Evolutionary conservation across 92 coral and sea anemone species (phyloP).

Genomic region (Pocillopora meandrina): DNA sequence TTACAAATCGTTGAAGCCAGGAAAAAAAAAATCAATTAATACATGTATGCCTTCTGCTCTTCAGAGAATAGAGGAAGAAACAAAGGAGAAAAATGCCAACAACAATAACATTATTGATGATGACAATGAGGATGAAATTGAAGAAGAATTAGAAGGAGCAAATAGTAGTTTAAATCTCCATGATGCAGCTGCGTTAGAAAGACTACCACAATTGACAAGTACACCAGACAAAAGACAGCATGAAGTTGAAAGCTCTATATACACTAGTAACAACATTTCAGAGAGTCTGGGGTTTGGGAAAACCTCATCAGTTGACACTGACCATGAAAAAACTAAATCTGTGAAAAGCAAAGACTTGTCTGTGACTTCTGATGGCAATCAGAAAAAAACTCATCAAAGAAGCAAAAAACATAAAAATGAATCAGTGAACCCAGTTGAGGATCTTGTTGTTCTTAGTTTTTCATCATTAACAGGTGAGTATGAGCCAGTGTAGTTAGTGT

Average conservation of each 20-base stretch:
- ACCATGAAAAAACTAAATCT: neutral
- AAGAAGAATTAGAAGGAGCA: slow-evolving; percentile 93
- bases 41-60: neutral
- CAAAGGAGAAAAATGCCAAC: slow-evolving; percentile 29
- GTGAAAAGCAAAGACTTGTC: neutral
- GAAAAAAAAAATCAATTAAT: neutral
- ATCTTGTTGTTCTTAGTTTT: slow-evolving; percentile 71
- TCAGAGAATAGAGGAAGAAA: slow-evolving; percentile 64
- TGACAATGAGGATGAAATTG: slow-evolving; percentile 76
- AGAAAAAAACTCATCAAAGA: slow-evolving; percentile 14
- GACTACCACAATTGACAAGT: slow-evolving; percentile 68
- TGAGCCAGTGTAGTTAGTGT: neutral
- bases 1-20: neutral
- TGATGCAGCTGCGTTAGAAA: slow-evolving; percentile 66
- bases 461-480: slow-evolving; percentile 25
- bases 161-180: slow-evolving; percentile 80
- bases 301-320: neutral
- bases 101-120: slow-evolving; percentile 44
- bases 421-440: slow-evolving; percentile 42
- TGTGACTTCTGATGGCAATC: neutral
- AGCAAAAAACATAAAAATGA: neutral
- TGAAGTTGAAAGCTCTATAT: slow-evolving; percentile 25
- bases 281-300: neutral
- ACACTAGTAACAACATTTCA: neutral
- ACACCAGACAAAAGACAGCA: slow-evolving; percentile 1